Base-by-base conservation (phyloP, 2,797 vertebrate species). In the Tauraco hartlaubi region DNA sequence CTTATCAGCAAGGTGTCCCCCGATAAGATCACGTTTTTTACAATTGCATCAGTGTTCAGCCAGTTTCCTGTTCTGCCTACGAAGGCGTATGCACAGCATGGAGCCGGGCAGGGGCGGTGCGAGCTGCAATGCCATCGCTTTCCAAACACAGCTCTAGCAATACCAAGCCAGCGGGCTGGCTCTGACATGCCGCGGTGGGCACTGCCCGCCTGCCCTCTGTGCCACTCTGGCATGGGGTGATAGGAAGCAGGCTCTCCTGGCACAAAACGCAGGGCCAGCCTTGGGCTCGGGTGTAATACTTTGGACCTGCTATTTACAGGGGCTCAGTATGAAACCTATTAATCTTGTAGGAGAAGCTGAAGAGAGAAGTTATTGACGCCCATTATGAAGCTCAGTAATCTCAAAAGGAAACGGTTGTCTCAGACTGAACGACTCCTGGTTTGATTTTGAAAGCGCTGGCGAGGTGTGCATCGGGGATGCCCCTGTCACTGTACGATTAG, bases 171-270 rank as follows among this genome's bases (percentile, higher is more conserved):
- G 0, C 0, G 1, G 51, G 48, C n/a, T 1, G 6, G 58, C 46
- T 28, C 11, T 0, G 8, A 3, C 48, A 3, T 0, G 5, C 69
- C 3, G 23, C 0, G 1, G 2, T 3, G 1, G 56, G 58, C 8
- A 4, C 61, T 33, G 52, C 31, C 21, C 1, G 2, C 20, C n/a
- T 14, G 58, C 3, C 64, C 29, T 2, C 1, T 1, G 6, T 7
- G 19, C 5, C 2, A 1, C 25, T 19, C 64, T 19, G 12, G 18
- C 2, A 2, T 0, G 1, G 78, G 54, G 68, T 49, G 19, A 8
- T 0, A 21, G 72, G 15, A 2, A 35, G 29, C 51, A 17, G 46
- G 26, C 5, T 5, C 28, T 16, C 5, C 29, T n/a, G 0, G 0
- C 1, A 33, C n/a, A 6, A 19, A 4, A 25, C 1, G 2, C 66